These are phyloP conservation scores for Coluber constrictor DNA, from an alignment of 2,797 vertebrate genomes.

Conservation along the genomic window DNA sequence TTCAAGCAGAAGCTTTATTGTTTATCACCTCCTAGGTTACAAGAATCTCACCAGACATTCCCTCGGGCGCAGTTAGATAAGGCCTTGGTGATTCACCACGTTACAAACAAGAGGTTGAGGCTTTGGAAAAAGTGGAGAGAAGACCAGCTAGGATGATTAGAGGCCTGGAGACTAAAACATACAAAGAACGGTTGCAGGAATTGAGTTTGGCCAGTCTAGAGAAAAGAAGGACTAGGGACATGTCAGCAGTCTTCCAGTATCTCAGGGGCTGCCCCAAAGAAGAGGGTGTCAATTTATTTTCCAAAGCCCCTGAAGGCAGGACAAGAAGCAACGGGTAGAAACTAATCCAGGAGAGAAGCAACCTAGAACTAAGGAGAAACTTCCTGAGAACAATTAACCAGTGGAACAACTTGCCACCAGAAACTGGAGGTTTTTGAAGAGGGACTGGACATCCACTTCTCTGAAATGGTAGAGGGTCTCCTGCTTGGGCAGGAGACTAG, in stretches of 20 bases:
- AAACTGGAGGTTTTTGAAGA: not conserved
- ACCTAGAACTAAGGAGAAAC: too few relatives aligned
- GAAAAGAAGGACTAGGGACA: not conserved
- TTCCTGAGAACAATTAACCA: not conserved
- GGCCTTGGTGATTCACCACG: not conserved
- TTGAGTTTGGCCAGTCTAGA: not conserved
- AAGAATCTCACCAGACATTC: not conserved
- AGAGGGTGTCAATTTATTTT: not conserved
- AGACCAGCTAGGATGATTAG: not conserved
- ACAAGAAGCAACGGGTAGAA: not conserved
- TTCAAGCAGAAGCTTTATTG: not conserved
- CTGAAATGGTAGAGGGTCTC: not conserved
- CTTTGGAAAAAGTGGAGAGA: not conserved
- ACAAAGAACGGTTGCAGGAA: accelerated
- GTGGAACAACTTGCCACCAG: not conserved
- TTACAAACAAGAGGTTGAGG: not conserved
- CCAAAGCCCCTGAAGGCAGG: not conserved
- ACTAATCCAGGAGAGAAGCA: not conserved
- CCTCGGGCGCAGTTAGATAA: not conserved
- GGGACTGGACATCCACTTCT: not conserved
- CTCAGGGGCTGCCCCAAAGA: not conserved
- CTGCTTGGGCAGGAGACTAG: not conserved
- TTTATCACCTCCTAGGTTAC: not conserved
- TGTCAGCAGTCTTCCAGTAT: not conserved
- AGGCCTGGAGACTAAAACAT: not conserved